These are phyloP conservation scores for Pyrrhia umbra DNA, from an alignment of 2,888 invertebrate species.

Conservation along the genomic window DNA sequence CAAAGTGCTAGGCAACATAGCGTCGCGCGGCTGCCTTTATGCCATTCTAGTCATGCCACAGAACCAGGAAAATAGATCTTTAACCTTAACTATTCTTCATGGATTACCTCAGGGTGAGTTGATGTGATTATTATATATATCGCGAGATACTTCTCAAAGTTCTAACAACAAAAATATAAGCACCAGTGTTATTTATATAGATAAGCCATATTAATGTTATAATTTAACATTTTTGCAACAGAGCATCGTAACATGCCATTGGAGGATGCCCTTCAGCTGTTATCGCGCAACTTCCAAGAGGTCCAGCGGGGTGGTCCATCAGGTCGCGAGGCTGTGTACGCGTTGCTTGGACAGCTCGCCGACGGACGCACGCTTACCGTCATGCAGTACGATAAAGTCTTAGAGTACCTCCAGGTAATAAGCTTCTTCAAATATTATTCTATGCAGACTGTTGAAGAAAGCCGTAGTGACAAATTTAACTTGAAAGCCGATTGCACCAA, in stretches of 20 bases:
- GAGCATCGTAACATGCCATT: slow-evolving; percentile 99
- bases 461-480: no score
- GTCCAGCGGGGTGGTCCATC: slow-evolving; percentile 87
- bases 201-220: neutral
- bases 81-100: slow-evolving; percentile 97
- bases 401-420: slow-evolving; percentile 87
- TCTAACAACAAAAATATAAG: no score
- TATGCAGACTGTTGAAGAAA: no score
- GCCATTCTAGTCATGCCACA: slow-evolving; percentile 96
- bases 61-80: slow-evolving; percentile 95
- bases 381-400: slow-evolving; percentile 94
- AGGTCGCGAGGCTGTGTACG: slow-evolving; percentile 92
- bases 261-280: slow-evolving; percentile 95
- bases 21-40: slow-evolving; percentile 96
- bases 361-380: slow-evolving; percentile 95
- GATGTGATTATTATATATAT: no score
- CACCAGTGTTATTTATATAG: no score
- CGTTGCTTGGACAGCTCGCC: slow-evolving; percentile 94
- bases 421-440: neutral
- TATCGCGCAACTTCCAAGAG: slow-evolving; percentile 92
- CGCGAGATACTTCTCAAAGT: no score
- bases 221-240: slow-evolving; percentile 70
- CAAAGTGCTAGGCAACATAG: slow-evolving; percentile 95
- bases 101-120: slow-evolving; percentile 95
- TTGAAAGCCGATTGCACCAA: no score